Conservation (phyloP, 2,113 vertebrate species). For the Hirundichthys speculiger region DNA sequence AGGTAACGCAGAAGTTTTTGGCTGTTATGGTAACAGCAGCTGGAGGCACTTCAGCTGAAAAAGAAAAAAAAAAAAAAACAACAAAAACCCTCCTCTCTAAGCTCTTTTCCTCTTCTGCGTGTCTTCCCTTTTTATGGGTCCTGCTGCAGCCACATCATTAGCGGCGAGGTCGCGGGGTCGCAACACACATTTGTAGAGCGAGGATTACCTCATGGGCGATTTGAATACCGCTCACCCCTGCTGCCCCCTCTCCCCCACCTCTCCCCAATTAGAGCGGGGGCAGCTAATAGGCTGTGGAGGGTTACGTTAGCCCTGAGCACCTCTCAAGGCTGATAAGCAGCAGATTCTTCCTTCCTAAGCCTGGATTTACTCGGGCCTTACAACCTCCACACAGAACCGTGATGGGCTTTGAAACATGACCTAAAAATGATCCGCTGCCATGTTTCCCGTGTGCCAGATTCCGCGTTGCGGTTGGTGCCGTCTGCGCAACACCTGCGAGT, state of each 20-base stretch:
- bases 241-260: constrained; percentile 54
- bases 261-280: constrained; percentile 73
- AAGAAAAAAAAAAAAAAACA: too few relatives aligned
- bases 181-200: constrained; percentile 74
- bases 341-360: constrained; percentile 75
- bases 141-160: constrained; percentile 59
- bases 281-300: constrained; percentile 71
- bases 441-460: constrained; percentile 26
- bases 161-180: constrained; percentile 65
- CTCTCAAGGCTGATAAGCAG: constrained; percentile 75
- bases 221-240: constrained; percentile 71
- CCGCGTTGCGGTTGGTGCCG: too few relatives aligned
- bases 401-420: constrained; percentile 64
- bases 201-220: constrained; percentile 77
- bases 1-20: constrained; percentile 18
- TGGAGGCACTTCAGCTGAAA: background rate
- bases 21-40: constrained; percentile 8
- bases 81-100: background rate
- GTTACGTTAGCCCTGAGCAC: constrained; percentile 58
- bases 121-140: constrained; percentile 33
- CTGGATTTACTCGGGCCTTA: constrained; percentile 70
- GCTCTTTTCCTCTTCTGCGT: constrained; percentile 31
- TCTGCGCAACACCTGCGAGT: too few relatives aligned
- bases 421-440: constrained; percentile 56
- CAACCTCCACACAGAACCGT: constrained; percentile 43